Evolutionary conservation across 23 tunicate genomes (phyloP).

Genomic region (Trididemnum miniatum): DNA sequence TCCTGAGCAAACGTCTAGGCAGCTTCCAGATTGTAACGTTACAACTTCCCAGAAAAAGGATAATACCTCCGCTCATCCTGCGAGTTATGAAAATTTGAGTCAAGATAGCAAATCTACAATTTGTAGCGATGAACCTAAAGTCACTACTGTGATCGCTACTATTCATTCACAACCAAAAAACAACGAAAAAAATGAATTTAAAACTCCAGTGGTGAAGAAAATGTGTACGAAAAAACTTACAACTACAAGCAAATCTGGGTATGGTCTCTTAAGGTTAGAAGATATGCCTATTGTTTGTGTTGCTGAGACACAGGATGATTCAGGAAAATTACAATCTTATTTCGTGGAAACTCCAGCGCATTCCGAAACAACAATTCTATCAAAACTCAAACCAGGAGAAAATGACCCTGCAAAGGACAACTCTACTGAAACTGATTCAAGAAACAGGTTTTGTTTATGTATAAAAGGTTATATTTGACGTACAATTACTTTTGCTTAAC

Average conservation of each 20-base stretch:
- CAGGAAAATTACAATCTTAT: constrained; percentile 15
- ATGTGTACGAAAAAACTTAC: background rate
- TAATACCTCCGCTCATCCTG: background rate
- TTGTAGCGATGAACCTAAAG: background rate
- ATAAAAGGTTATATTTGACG: too few relatives aligned
- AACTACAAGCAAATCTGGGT: background rate
- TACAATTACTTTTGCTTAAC: too few relatives aligned
- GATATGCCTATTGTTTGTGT: constrained; percentile 60
- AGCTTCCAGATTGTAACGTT: background rate
- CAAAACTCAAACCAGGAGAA: too few relatives aligned
- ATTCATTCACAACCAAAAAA: background rate
- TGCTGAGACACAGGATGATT: constrained; percentile 44
- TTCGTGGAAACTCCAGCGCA: constrained; percentile 50
- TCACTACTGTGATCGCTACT: constrained; percentile 7
- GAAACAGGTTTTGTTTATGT: too few relatives aligned
- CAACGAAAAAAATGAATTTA: background rate
- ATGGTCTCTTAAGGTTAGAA: constrained; percentile 8
- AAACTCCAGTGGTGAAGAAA: constrained; percentile 1
- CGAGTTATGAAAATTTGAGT: background rate
- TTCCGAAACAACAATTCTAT: background rate
- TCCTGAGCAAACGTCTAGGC: background rate
- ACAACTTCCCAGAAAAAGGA: background rate
- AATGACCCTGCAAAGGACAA: too few relatives aligned
- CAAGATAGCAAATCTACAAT: constrained; percentile 19
- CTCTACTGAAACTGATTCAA: too few relatives aligned